Evolutionary conservation across 2,888 invertebrate species (phyloP), one percentile per base, ranked within the genome.

Genomic region (Hipparchia semele): DNA sequence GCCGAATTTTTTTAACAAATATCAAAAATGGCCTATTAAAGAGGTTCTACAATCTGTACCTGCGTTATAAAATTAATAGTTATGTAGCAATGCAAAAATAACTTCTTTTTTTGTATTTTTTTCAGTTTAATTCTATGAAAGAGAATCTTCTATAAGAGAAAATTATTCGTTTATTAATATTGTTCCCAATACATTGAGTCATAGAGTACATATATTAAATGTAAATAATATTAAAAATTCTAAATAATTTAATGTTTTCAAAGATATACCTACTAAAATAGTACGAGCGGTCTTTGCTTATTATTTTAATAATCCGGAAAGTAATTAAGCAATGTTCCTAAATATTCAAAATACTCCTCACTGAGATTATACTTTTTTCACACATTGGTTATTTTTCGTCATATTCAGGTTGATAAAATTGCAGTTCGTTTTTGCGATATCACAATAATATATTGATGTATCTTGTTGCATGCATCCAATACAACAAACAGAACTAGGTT

Each of bases 251-350:
- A 49, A 7, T 49, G 6, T 6, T 7, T 39, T 39, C 39, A 39
- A 39, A 39, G 39, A 39, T 39, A 39, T 39, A 39, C 39, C 39
- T 12, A 12, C 12, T 12, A 39, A 5, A 60, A 60, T 60, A 39
- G 6, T 60, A 39, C 39, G 59, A 60, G 59, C 59, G 59, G 39
- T 60, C 59, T 60, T 60, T 60, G 59, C 33, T 60, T 60, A 33
- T 39, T 9, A 33, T 12, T 1, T 10, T 59, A 10, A 59, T 59
- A 5, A 59, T 23, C 59, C 9, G 5, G 23, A 33, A 6, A 59
- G 23, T 59, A 33, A 23, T 23, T 23, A 23, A 59, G 1, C 3
- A 60, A 33, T 39, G 64, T 64, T 64, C 64, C 64, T 64, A 23
- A 33, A 64, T 49, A n/a, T 10, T 10, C 23, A 49, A 13, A 64